Conservation (phyloP, 1,140 invertebrate genomes). For the Neodiprion pinetum region DNA sequence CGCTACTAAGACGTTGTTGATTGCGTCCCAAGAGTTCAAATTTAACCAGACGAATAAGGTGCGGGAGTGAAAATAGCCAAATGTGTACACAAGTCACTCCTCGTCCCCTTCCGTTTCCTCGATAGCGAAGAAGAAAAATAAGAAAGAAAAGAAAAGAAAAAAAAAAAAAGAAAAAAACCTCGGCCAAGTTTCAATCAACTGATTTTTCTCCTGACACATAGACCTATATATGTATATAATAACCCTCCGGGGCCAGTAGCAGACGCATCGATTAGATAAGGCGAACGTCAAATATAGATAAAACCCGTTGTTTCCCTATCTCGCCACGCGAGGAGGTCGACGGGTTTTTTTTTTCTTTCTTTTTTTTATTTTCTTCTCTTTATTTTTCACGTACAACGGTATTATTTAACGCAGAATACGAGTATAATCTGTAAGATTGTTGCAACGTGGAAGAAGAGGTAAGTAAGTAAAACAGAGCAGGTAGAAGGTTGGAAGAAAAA, state of each 20-base stretch:
- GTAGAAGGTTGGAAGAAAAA: background rate
- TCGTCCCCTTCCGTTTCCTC: background rate
- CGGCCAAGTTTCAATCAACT: background rate
- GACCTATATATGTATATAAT: background rate
- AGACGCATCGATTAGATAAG: background rate
- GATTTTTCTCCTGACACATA: too few relatives aligned
- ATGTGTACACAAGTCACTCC: background rate
- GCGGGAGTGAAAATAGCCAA: background rate
- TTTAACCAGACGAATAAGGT: too few relatives aligned
- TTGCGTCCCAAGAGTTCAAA: background rate
- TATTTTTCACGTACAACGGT: background rate
- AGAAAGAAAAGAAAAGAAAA: too few relatives aligned
- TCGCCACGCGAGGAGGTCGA: background rate
- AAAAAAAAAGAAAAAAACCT: background rate
- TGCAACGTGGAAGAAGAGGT: background rate
- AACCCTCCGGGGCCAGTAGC: background rate
- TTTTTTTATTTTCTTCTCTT: background rate
- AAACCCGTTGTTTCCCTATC: background rate
- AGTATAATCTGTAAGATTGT: background rate
- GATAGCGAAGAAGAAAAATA: too few relatives aligned
- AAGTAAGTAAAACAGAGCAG: background rate
- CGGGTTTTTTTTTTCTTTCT: background rate
- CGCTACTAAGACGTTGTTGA: background rate
- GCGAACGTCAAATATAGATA: background rate
- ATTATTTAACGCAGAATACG: background rate